These are phyloP conservation scores for Malurus splendens DNA, from an alignment of 2,797 vertebrate genomes.

Conservation along the genomic window DNA sequence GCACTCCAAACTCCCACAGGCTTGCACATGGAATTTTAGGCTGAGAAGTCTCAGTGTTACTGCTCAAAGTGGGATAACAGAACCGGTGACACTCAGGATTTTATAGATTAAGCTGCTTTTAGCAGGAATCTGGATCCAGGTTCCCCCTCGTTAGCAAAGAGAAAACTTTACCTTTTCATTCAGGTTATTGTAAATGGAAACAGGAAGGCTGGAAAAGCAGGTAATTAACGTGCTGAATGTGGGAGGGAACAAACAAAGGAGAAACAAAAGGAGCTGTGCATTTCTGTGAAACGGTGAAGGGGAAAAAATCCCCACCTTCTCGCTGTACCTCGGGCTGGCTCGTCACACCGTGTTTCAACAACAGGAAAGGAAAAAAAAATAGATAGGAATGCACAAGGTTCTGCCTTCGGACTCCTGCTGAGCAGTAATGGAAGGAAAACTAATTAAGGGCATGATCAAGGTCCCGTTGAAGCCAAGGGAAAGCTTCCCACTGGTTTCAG, in stretches of 20 bases:
- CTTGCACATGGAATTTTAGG: constrained; percentile 4
- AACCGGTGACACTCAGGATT: not conserved
- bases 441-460: constrained; percentile 41
- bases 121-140: not conserved
- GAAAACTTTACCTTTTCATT: not conserved
- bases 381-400: not conserved
- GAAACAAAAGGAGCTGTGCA: not conserved
- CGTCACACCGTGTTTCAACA: not conserved
- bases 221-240: not conserved
- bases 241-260: not conserved
- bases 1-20: constrained; percentile 23
- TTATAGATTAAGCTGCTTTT: not conserved
- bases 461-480: not conserved
- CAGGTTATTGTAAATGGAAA: not conserved
- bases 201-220: not conserved
- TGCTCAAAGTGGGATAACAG: not conserved
- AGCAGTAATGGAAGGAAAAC: constrained; percentile 25
- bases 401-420: constrained; percentile 25
- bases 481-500: constrained; percentile 22
- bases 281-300: not conserved
- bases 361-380: not conserved
- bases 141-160: not conserved
- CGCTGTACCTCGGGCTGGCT: not conserved
- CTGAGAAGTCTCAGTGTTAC: not conserved
- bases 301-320: not conserved